A percentile compares a stretch with the other conserved stretches of the same genome.
Evolutionary conservation across 2,888 invertebrate genomes (phyloP).

Genomic region (Macropis europaea): DNA sequence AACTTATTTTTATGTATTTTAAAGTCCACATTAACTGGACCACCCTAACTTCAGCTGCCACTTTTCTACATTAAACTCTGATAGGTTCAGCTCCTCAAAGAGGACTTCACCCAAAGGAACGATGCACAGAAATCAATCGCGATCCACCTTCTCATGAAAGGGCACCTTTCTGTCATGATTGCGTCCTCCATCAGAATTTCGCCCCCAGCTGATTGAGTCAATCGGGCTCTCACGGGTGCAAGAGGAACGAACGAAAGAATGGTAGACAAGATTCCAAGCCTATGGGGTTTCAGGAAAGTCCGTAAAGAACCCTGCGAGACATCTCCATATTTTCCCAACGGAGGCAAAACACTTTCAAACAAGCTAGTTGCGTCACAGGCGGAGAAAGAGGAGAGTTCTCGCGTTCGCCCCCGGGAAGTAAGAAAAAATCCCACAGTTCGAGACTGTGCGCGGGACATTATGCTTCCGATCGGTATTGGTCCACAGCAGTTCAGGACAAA

Average conservation of each 20-base stretch:
- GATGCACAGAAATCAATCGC: slow-evolving; percentile 36
- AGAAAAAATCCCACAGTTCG: slow-evolving; percentile 66
- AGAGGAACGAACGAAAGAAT: slow-evolving; percentile 30
- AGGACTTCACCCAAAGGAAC: slow-evolving; percentile 24
- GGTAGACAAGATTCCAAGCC: slow-evolving; percentile 23
- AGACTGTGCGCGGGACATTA: slow-evolving; percentile 55
- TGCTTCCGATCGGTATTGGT: slow-evolving; percentile 54
- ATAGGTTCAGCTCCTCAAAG: neutral
- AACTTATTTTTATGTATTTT: too few species aligned
- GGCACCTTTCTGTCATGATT: slow-evolving; percentile 36
- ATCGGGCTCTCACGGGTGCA: slow-evolving; percentile 15
- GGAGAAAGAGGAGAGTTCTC: slow-evolving; percentile 42
- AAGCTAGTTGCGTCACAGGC: slow-evolving; percentile 38
- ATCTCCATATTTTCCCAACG: slow-evolving; percentile 71
- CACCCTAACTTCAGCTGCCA: neutral
- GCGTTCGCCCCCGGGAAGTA: slow-evolving; percentile 47
- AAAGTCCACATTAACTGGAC: too few species aligned
- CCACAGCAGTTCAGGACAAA: slow-evolving; percentile 66
- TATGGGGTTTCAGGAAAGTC: slow-evolving; percentile 33
- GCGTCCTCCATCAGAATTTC: slow-evolving; percentile 41
- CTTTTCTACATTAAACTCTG: neutral
- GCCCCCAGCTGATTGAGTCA: slow-evolving; percentile 35
- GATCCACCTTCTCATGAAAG: slow-evolving; percentile 39
- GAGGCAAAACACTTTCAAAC: slow-evolving; percentile 70
- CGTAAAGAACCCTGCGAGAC: slow-evolving; percentile 48